Evolutionary conservation across 2,888 invertebrate species (phyloP).

Genomic region (Mamestra brassicae): DNA sequence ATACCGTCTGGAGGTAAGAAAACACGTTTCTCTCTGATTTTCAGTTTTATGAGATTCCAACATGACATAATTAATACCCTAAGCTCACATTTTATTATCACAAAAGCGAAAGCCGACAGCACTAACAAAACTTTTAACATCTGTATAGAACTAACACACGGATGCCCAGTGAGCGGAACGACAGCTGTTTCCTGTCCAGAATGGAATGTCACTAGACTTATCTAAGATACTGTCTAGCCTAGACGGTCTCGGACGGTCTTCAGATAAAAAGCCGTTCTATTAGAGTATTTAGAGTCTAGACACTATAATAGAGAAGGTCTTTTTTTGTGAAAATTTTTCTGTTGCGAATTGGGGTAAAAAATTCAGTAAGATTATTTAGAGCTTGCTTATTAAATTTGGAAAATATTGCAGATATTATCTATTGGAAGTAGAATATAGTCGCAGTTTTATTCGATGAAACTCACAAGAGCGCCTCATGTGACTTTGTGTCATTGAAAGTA

Average conservation of each 20-base stretch:
- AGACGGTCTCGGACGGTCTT: too few relatives aligned
- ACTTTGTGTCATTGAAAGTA: too few relatives aligned
- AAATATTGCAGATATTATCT: too few relatives aligned
- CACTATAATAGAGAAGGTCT: conserved; percentile 11
- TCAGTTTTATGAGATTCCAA: neutral
- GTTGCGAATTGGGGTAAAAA: neutral
- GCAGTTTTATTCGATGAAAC: too few relatives aligned
- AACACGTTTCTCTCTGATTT: too few relatives aligned
- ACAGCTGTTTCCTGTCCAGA: conserved; percentile 36
- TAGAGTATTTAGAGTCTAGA: conserved; percentile 12
- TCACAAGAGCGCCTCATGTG: too few relatives aligned
- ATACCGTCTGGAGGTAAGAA: too few relatives aligned
- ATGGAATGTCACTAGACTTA: conserved; percentile 1
- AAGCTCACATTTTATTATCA: neutral
- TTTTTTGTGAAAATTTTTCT: neutral
- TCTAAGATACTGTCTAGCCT: conserved; percentile 12
- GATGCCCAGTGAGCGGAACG: neutral
- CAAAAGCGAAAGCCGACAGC: too few relatives aligned
- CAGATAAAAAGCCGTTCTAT: too few relatives aligned
- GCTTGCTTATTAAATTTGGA: too few relatives aligned
- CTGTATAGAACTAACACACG: conserved; percentile 5
- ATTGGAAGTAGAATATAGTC: too few relatives aligned
- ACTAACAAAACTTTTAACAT: conserved; percentile 6
- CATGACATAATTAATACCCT: neutral
- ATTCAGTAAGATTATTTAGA: too few relatives aligned